These are phyloP conservation scores for Zaprionus ornatus DNA, from an alignment of 1,140 invertebrate species.

Conservation along the genomic window DNA sequence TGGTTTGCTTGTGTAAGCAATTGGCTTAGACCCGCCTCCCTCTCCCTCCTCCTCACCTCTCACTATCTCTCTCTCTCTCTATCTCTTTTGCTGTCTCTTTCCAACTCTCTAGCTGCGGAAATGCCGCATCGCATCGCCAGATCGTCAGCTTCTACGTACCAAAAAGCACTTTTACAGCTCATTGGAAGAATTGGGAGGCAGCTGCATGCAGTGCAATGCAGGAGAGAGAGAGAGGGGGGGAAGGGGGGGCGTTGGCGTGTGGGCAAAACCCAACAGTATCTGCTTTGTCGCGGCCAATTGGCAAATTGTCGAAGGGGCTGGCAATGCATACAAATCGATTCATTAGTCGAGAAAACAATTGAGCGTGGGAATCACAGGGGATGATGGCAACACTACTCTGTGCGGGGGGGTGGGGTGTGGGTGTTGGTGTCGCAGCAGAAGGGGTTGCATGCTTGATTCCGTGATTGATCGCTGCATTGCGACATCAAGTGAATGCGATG, in stretches of 20 bases:
- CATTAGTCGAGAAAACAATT: constrained; percentile 37
- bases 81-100: not conserved
- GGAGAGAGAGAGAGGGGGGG: not conserved
- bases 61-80: not conserved
- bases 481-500: not conserved
- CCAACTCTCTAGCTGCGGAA: constrained; percentile 15
- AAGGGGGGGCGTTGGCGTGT: not conserved
- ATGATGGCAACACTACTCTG: not conserved
- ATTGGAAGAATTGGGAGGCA: constrained; percentile 25
- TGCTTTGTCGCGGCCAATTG: constrained; percentile 22
- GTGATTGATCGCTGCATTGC: not conserved
- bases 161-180: not conserved
- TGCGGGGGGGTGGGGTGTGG: too few species aligned
- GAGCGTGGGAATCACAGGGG: constrained; percentile 40
- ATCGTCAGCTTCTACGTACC: constrained; percentile 12
- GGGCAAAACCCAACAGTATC: constrained; percentile 26
- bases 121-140: constrained; percentile 22
- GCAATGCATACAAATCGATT: constrained; percentile 41
- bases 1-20: constrained; percentile 71
- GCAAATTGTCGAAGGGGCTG: constrained; percentile 4
- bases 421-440: too few species aligned
- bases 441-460: too few species aligned
- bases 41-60: not conserved
- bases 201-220: not conserved
- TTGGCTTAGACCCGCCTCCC: constrained; percentile 36